phyloP scores from a whole-genome alignment of 2,797 vertebrate species.

The Thripadectes ignobilis region DNA sequence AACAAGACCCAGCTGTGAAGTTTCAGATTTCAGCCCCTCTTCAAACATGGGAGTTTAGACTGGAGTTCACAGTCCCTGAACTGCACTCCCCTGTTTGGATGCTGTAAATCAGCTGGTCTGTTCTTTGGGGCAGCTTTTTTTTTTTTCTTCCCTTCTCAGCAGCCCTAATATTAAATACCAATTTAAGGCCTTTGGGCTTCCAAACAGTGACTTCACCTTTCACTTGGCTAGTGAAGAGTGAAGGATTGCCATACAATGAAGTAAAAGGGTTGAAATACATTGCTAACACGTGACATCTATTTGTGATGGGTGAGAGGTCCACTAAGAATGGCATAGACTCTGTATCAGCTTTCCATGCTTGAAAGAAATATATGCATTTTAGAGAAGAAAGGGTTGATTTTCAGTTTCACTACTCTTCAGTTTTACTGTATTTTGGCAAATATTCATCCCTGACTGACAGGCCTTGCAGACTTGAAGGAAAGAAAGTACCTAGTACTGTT shows the following conservation, averaged over 20 bases:
- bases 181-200: not conserved
- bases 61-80: not conserved
- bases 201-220: not conserved
- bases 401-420: not conserved
- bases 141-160: not conserved
- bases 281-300: not conserved
- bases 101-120: not conserved
- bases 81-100: not conserved
- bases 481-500: not conserved
- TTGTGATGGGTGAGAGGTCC: not conserved
- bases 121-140: not conserved
- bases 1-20: constrained; percentile 28
- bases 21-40: constrained; percentile 11
- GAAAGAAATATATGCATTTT: not conserved
- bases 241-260: not conserved
- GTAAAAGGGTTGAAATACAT: not conserved
- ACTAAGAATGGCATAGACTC: not conserved
- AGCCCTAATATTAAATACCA: not conserved
- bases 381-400: not conserved
- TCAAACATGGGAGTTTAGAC: not conserved
- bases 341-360: not conserved
- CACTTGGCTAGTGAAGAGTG: not conserved
- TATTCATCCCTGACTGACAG: not conserved
- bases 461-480: not conserved
- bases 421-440: not conserved